Conservation (phyloP, 2,888 invertebrate genomes). For the Hecatera dysodea region DNA sequence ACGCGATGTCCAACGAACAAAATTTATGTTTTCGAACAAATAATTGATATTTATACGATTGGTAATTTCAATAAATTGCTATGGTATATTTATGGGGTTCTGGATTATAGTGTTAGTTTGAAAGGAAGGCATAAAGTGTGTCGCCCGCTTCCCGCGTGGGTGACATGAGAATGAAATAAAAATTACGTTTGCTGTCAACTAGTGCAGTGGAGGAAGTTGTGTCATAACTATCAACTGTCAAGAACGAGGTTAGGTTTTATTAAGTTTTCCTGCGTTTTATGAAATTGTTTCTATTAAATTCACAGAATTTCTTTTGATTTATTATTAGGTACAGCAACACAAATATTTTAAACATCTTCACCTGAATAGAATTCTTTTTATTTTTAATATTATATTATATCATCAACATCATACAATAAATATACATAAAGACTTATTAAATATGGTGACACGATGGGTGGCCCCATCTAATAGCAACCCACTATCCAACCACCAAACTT, state of each 20-base stretch:
- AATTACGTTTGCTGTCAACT: conserved; percentile 52
- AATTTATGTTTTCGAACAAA: conserved; percentile 61
- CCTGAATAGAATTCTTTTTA: background rate
- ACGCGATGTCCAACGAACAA: conserved; percentile 66
- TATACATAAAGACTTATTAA: too few species aligned
- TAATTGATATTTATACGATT: conserved; percentile 65
- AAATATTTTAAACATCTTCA: background rate
- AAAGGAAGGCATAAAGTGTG: conserved; percentile 63
- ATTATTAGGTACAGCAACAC: background rate
- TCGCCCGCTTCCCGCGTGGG: conserved; percentile 39
- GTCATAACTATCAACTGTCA: conserved; percentile 7
- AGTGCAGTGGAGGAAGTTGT: conserved; percentile 23
- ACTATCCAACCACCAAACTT: too few species aligned
- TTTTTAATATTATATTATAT: too few species aligned
- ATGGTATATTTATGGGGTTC: conserved; percentile 43
- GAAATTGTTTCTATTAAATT: background rate
- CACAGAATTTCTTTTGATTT: background rate
- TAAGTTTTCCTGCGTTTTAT: background rate
- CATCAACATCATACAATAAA: too few species aligned
- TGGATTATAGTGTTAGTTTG: conserved; percentile 47
- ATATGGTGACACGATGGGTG: too few species aligned
- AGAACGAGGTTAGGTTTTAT: conserved; percentile 31
- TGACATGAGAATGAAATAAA: conserved; percentile 51
- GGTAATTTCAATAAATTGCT: conserved; percentile 59
- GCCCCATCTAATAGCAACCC: too few species aligned